Evolutionary conservation across 2,113 vertebrate genomes (phyloP), one percentile per base, ranked within the genome.

Genomic region (Sinocyclocheilus anshuiensis): DNA sequence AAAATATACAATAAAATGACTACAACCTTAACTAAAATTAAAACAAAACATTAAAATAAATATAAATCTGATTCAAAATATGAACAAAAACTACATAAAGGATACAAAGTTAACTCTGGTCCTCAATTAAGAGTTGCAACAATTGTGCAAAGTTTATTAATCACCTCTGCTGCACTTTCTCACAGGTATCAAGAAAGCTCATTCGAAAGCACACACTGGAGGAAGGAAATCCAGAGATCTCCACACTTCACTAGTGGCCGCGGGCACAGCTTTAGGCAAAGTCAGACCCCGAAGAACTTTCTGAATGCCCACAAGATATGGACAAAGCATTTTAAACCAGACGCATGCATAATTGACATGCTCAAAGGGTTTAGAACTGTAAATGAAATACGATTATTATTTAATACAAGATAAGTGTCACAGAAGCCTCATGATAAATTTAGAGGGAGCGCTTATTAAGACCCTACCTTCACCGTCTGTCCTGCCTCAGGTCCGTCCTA

Each of bases 391-490:
- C 87, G 76, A 94, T 94, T 88, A 93, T 94, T 93, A 94, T 94
- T 93, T 94, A 92, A 94, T 93, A 89, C 89, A 89, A 91, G 91
- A 88, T 92, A 94, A 93, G 91, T 92, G 91, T 93, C 90, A 90
- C 79, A 16, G 86, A 92, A 87, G 78, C 89, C 91, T 93, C 92
- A 95, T 94, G 89, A 90, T 91, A 93, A 91, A 93, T 94, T 94
- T 89, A 94, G 89, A 84, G 87, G 84, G 84, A n/a, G 87, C 90
- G 87, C 92, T 92, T 91, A 93, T 93, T 93, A 93, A 95, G 90
- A 90, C 94, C 96, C 97, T 96, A 98, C 97, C 96, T 97, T 97
- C 93, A 98, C 96, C 0, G 97, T 98, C 90, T 98, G 97, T 93
- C 97, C 97, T 0, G 97, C 97, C 95, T 97, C 96, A 0, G 97